phyloP scores from a whole-genome alignment of 2,888 invertebrate genomes.

The Hecatera dysodea region DNA sequence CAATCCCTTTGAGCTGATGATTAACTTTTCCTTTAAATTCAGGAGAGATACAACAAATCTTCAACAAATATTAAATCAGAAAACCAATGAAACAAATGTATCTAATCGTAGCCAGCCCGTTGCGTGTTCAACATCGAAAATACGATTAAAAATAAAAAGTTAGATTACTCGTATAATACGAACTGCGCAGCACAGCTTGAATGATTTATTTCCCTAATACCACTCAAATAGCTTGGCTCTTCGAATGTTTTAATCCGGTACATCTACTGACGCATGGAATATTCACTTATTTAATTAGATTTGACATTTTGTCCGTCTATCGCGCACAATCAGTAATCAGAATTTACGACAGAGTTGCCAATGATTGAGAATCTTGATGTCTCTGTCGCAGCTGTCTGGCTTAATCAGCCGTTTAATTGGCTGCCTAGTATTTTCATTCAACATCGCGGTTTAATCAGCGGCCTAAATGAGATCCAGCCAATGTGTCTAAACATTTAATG shows the following conservation, averaged over 20 bases:
- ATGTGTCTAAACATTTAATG: no score
- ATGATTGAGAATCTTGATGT: not conserved
- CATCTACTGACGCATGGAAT: constrained; percentile 33
- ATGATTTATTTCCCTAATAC: constrained; percentile 36
- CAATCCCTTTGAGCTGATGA: no score
- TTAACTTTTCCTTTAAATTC: not conserved
- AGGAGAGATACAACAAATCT: not conserved
- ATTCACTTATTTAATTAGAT: constrained; percentile 26
- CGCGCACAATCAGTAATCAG: constrained; percentile 6
- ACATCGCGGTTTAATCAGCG: no score
- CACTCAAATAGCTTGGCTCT: constrained; percentile 49
- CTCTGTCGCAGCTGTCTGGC: not conserved
- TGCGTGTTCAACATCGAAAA: not conserved
- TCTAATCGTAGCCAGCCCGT: constrained; percentile 6
- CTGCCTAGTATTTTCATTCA: no score
- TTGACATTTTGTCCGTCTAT: constrained; percentile 27
- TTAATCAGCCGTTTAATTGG: no score
- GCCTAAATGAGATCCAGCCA: no score
- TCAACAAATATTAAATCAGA: not conserved
- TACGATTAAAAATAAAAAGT: constrained; percentile 25
- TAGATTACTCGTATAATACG: constrained; percentile 15
- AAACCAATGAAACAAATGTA: not conserved
- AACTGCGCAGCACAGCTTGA: constrained; percentile 11
- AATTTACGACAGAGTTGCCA: constrained; percentile 20
- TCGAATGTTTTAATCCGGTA: constrained; percentile 34